A percentile compares a stretch with the other conserved stretches of the same genome.
Conservation (phyloP, 2,113 vertebrate genomes). For the Struthio camelus region DNA sequence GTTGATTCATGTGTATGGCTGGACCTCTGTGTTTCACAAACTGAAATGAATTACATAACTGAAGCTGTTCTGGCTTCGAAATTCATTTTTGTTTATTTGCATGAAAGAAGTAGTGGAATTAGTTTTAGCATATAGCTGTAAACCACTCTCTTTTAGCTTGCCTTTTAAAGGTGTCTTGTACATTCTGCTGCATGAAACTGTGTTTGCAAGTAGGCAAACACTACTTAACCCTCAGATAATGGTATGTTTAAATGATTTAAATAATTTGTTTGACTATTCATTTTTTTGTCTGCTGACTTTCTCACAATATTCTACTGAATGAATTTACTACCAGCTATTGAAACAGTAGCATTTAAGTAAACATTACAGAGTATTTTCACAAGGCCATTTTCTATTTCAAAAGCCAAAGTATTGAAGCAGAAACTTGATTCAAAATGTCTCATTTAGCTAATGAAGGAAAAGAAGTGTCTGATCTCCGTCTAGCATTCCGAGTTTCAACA, state of each 20-base stretch:
- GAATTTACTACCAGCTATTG: conserved; percentile 27
- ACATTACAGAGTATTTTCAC: conserved; percentile 19
- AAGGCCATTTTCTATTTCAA: conserved; percentile 18
- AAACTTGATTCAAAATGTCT: conserved; percentile 14
- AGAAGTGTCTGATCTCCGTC: not conserved
- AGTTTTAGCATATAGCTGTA: not conserved
- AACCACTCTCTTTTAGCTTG: not conserved
- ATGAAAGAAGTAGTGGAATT: not conserved
- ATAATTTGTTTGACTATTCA: conserved; percentile 36
- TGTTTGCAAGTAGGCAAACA: conserved; percentile 1
- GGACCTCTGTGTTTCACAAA: not conserved
- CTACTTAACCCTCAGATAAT: not conserved
- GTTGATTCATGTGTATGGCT: not conserved
- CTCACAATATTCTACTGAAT: conserved; percentile 1
- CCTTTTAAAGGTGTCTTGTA: not conserved
- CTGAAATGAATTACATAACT: not conserved
- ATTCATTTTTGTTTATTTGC: not conserved
- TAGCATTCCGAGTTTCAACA: not conserved
- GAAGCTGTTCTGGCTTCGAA: not conserved
- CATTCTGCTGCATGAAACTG: not conserved
- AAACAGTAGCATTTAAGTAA: conserved; percentile 36
- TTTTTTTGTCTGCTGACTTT: conserved; percentile 9
- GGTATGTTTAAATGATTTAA: conserved; percentile 7
- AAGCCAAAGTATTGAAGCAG: not conserved
- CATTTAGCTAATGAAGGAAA: conserved; percentile 32